Evolutionary conservation across 2,888 invertebrate species (phyloP).

Genomic region (Miltochrista miniata): DNA sequence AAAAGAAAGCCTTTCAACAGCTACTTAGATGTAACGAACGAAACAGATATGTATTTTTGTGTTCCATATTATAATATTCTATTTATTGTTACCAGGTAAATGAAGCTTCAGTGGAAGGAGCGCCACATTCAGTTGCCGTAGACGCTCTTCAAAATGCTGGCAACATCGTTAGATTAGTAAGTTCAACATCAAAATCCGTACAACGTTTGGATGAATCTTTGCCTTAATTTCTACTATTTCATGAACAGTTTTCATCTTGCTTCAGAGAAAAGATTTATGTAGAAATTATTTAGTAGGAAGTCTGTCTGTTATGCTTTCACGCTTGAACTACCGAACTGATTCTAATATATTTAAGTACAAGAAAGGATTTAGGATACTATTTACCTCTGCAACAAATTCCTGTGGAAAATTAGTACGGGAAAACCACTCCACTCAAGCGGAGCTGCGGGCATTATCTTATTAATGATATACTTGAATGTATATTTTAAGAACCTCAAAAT

Average conservation of each 20-base stretch:
- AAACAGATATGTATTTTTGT: not conserved
- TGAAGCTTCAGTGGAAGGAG: constrained; percentile 95
- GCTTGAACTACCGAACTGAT: too few relatives aligned
- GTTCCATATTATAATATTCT: not conserved
- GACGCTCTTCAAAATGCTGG: constrained; percentile 98
- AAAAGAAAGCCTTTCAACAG: not conserved
- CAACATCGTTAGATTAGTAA: constrained; percentile 95
- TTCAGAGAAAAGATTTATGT: too few relatives aligned
- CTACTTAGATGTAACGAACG: not conserved
- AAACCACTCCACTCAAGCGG: too few relatives aligned
- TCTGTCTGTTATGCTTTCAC: too few relatives aligned
- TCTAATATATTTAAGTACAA: too few relatives aligned
- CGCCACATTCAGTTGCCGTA: constrained; percentile 97
- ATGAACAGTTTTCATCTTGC: constrained; percentile 2
- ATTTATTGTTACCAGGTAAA: constrained; percentile 87
- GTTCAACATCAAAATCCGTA: constrained; percentile 47
- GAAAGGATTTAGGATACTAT: too few relatives aligned
- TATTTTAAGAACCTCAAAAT: too few relatives aligned
- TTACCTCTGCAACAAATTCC: too few relatives aligned
- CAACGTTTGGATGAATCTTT: constrained; percentile 24
- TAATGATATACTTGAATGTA: too few relatives aligned
- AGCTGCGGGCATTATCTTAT: too few relatives aligned
- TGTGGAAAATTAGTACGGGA: too few relatives aligned
- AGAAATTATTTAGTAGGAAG: too few relatives aligned
- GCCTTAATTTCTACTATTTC: constrained; percentile 20